Conservation (phyloP, 2,797 vertebrate species). For the Clamator glandarius region DNA sequence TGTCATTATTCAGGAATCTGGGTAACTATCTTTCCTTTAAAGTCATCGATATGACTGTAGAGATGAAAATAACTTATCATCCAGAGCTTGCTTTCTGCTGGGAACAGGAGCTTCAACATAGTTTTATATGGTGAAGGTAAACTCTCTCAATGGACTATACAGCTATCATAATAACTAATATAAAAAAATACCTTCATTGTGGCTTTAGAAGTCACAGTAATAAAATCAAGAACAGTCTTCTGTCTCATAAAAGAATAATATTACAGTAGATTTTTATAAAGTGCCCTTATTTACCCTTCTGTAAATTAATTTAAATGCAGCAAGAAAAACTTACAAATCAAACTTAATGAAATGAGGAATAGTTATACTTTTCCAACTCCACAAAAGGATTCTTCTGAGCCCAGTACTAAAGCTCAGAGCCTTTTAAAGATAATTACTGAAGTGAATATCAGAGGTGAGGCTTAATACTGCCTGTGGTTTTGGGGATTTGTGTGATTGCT, state of each 20-base stretch:
- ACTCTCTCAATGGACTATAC: not conserved
- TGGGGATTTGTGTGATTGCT: conserved; percentile 1
- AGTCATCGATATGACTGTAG: not conserved
- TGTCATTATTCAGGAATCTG: not conserved
- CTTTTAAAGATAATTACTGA: conserved; percentile 36
- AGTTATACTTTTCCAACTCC: not conserved
- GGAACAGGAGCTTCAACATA: not conserved
- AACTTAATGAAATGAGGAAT: not conserved
- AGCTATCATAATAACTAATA: not conserved
- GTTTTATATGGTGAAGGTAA: not conserved
- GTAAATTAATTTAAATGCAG: conserved; percentile 37
- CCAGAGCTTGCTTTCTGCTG: not conserved
- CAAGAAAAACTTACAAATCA: not conserved
- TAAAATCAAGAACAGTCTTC: conserved; percentile 13
- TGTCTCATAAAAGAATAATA: conserved; percentile 36
- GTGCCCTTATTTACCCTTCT: conserved; percentile 39
- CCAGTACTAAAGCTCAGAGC: conserved; percentile 32
- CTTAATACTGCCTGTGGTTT: not conserved
- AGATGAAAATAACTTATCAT: not conserved
- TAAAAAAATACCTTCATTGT: not conserved
- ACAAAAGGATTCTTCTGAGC: conserved; percentile 12
- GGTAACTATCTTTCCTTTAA: conserved; percentile 13
- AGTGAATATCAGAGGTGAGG: conserved; percentile 3
- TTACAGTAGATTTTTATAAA: conserved; percentile 61
- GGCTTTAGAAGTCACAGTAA: conserved; percentile 37